These are phyloP conservation scores for Phortica magna DNA, from an alignment of 2,888 invertebrate genomes.

Conservation along the genomic window DNA sequence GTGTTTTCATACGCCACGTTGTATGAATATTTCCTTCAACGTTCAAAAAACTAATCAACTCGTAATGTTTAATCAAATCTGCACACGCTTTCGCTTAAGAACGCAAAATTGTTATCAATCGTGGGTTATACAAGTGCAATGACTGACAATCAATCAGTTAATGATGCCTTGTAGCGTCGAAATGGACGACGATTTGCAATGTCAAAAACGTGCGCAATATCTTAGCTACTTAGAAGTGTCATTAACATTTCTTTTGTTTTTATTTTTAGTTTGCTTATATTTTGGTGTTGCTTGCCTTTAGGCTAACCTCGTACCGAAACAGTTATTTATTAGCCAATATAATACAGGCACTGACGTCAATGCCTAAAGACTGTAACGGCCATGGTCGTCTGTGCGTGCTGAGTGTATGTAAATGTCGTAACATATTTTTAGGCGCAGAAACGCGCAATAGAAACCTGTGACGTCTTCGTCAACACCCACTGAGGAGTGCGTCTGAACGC, in stretches of 20 bases:
- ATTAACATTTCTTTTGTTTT: neutral
- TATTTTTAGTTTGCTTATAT: no score
- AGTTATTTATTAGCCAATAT: neutral
- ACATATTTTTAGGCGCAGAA: neutral
- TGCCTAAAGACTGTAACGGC: neutral
- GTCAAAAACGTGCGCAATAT: neutral
- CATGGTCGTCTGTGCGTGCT: no score
- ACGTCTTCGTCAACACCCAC: neutral
- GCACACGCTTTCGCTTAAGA: neutral
- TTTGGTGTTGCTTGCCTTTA: no score
- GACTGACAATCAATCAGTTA: neutral
- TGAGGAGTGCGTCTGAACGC: no score
- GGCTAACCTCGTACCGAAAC: neutral
- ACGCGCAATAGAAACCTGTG: neutral
- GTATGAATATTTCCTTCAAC: no score
- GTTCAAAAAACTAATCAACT: no score
- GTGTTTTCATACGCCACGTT: no score
- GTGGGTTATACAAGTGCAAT: constrained; percentile 14
- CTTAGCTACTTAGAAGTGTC: neutral
- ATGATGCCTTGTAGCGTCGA: neutral
- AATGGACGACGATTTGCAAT: neutral
- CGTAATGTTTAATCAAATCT: no score
- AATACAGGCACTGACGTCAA: neutral
- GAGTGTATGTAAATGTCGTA: neutral
- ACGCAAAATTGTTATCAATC: constrained; percentile 28